Evolutionary conservation across 2,113 vertebrate genomes (phyloP).

Genomic region (Heterotis niloticus): DNA sequence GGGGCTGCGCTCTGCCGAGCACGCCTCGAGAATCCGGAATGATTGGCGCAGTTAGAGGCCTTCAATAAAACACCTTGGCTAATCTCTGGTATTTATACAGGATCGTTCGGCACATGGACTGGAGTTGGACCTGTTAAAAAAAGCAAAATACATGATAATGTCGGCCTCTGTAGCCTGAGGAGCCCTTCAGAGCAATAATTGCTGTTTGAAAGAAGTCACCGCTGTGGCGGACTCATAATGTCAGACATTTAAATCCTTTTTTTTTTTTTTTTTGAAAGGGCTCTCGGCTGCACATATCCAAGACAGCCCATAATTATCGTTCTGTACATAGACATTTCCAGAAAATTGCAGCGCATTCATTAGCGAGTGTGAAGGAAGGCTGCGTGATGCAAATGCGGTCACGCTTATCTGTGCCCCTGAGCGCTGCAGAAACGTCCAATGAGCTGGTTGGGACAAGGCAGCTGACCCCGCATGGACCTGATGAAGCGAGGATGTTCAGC

Average conservation of each 20-base stretch:
- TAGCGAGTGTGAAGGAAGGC: neutral
- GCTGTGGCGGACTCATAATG: neutral
- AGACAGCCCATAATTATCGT: constrained; percentile 13
- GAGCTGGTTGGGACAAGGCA: neutral
- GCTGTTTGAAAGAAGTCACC: constrained; percentile 15
- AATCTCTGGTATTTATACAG: neutral
- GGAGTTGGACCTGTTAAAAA: neutral
- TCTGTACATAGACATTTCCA: neutral
- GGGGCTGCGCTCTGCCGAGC: constrained; percentile 44
- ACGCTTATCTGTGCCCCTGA: neutral
- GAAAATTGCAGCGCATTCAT: neutral
- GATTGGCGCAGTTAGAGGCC: constrained; percentile 25
- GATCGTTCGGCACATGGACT: neutral
- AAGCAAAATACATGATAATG: neutral
- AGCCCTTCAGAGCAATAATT: neutral
- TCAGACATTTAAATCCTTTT: constrained; percentile 8
- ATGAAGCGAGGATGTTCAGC: neutral
- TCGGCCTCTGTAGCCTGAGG: neutral
- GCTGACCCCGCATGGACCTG: no score
- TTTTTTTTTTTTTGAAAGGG: neutral
- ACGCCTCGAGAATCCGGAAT: constrained; percentile 50
- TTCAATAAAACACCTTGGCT: neutral
- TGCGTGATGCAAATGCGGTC: neutral
- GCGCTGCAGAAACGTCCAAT: neutral
- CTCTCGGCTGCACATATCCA: neutral